These are phyloP conservation scores for Eulemur macaco DNA, from an alignment of 2,113 vertebrate genomes.

Conservation along the genomic window DNA sequence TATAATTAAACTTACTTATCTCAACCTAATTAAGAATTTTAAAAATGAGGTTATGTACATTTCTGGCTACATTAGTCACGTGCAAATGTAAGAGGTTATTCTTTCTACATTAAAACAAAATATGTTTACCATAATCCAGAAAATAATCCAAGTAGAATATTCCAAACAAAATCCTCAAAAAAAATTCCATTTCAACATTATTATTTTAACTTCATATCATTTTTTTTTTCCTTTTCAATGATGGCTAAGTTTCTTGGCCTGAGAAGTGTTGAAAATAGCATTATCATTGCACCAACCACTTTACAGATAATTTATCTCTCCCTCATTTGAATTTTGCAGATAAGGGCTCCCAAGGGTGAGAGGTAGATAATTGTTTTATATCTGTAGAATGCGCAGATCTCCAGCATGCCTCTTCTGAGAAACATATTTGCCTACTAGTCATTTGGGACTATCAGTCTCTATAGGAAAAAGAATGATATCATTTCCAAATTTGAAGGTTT, in stretches of 20 bases:
- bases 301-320: not conserved
- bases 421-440: not conserved
- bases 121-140: not conserved
- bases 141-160: not conserved
- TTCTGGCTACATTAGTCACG: not conserved
- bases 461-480: not conserved
- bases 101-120: not conserved
- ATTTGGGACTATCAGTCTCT: not conserved
- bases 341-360: not conserved
- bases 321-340: not conserved
- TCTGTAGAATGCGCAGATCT: not conserved
- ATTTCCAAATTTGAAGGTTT: constrained; percentile 20
- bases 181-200: not conserved
- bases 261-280: not conserved
- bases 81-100: not conserved
- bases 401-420: not conserved
- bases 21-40: not conserved
- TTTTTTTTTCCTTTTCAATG: not conserved
- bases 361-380: not conserved
- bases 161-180: not conserved
- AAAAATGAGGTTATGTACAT: not conserved
- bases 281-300: not conserved
- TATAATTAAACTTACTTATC: not conserved
- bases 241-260: not conserved
- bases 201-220: not conserved